A percentile compares a stretch with the other conserved stretches of the same genome.
These are phyloP conservation scores for Rhopalosiphum padi DNA, from an alignment of 1,140 invertebrate genomes.

Conservation along the genomic window DNA sequence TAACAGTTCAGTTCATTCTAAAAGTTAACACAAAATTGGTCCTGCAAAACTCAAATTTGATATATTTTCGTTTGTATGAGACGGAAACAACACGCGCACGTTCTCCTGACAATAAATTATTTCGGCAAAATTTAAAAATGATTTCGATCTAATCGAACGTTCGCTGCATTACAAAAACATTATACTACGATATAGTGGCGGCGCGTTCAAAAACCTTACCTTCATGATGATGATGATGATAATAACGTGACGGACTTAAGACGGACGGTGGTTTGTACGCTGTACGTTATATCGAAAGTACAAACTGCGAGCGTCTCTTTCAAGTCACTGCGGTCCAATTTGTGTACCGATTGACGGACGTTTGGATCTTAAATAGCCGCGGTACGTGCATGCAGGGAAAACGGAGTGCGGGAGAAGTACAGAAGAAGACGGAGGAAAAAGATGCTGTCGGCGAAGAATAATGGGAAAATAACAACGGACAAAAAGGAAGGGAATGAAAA, in stretches of 20 bases:
- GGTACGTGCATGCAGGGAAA: not conserved
- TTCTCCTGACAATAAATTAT: not conserved
- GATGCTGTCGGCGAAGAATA: not conserved
- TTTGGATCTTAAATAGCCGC: not conserved
- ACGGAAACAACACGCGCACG: too few relatives aligned
- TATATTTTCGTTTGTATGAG: too few relatives aligned
- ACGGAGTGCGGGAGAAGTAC: not conserved
- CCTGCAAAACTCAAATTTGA: too few relatives aligned
- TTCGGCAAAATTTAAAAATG: not conserved
- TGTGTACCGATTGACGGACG: not conserved
- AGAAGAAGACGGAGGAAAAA: not conserved
- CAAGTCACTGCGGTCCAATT: not conserved
- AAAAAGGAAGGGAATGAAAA: not conserved
- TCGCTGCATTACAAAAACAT: not conserved
- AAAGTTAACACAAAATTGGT: too few relatives aligned
- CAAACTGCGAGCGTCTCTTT: not conserved
- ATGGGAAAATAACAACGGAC: not conserved
- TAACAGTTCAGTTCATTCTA: too few relatives aligned
- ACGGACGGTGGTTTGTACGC: not conserved
- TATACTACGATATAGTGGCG: not conserved
- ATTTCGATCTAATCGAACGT: not conserved
- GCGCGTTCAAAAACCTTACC: not conserved
- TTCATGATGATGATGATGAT: slow-evolving; percentile 1
- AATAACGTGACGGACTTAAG: not conserved
- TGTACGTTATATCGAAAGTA: not conserved